A percentile compares a stretch with the other conserved stretches of the same genome.
Evolutionary conservation across 2,797 vertebrate genomes (phyloP).

Genomic region (Peromyscus eremicus): DNA sequence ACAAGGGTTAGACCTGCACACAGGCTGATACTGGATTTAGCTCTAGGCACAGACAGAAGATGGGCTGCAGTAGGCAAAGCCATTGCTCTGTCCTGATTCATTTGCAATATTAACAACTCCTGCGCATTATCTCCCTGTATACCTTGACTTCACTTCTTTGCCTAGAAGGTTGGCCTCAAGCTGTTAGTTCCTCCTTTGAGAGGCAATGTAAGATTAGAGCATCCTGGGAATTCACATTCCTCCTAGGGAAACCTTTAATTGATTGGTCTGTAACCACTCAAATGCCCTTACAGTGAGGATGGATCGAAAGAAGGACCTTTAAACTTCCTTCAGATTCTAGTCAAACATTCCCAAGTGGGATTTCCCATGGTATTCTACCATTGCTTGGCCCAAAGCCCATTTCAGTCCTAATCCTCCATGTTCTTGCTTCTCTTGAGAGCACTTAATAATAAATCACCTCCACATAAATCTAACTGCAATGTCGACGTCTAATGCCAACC

Average conservation of each 20-base stretch:
- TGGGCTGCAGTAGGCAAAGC: not conserved
- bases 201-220: not conserved
- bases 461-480: not conserved
- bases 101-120: not conserved
- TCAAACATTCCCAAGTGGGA: not conserved
- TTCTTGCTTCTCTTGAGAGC: not conserved
- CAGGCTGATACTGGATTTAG: not conserved
- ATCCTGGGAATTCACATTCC: not conserved
- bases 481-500: not conserved
- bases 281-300: not conserved
- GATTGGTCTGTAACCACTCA: not conserved
- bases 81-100: not conserved
- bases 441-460: slow-evolving; percentile 17
- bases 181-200: not conserved
- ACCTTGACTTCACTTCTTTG: not conserved
- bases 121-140: not conserved
- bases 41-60: not conserved
- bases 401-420: not conserved
- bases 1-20: not conserved
- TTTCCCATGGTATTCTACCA: not conserved
- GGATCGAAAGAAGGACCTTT: not conserved
- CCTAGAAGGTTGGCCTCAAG: not conserved
- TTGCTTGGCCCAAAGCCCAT: not conserved
- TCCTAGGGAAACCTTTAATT: not conserved
- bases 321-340: not conserved